Evolutionary conservation across 2,797 vertebrate genomes (phyloP).

Genomic region (Pipistrellus kuhlii): DNA sequence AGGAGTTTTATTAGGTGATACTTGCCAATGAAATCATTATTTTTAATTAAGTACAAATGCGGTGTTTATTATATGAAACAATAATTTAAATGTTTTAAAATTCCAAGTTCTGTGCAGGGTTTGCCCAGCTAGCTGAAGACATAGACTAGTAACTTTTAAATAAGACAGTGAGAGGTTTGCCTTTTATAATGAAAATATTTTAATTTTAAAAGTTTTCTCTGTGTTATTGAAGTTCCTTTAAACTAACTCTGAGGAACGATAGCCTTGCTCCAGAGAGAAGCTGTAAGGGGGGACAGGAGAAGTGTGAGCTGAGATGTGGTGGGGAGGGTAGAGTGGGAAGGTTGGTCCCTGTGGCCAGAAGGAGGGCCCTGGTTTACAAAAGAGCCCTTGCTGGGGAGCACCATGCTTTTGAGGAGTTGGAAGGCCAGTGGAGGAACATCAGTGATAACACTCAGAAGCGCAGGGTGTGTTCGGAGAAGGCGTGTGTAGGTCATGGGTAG

Average conservation of each 20-base stretch:
- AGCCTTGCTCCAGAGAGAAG: neutral
- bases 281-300: neutral
- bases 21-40: neutral
- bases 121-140: neutral
- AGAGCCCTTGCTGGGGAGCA: neutral
- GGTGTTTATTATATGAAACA: neutral
- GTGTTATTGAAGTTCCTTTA: neutral
- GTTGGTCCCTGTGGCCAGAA: neutral
- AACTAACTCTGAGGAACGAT: neutral
- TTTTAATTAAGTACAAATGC: conserved; percentile 3
- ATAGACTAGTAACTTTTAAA: neutral
- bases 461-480: neutral
- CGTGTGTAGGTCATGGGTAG: no score
- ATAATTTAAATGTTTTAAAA: conserved; percentile 15
- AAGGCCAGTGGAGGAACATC: neutral
- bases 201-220: neutral
- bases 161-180: neutral
- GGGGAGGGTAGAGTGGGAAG: neutral
- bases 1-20: conserved; percentile 29
- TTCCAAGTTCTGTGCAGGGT: neutral
- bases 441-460: neutral
- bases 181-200: neutral
- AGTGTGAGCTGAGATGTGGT: neutral
- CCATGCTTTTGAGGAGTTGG: neutral
- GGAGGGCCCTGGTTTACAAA: rapidly evolving